Percentiles rank a stretch among this genome's conserved stretches.
Conservation (phyloP, 2,113 vertebrate genomes). For the Aphyosemion australe region DNA sequence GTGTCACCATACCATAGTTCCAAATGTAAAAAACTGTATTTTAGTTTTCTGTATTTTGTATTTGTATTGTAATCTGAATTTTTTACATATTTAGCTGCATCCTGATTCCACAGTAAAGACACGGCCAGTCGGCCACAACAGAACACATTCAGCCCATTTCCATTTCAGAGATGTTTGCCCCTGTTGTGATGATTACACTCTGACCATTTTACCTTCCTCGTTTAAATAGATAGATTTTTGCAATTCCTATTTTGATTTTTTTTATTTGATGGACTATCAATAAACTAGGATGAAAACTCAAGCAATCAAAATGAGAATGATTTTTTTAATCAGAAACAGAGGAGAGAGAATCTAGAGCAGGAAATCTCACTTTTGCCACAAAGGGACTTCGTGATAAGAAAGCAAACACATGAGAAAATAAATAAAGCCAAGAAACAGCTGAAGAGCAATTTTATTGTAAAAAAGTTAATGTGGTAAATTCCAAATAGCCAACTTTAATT, state of each 20-base stretch:
- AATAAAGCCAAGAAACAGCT: not conserved
- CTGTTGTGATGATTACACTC: slow-evolving; percentile 8
- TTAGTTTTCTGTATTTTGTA: no score
- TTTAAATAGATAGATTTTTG: slow-evolving; percentile 4
- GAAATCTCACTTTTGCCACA: not conserved
- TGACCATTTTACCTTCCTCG: slow-evolving; percentile 5
- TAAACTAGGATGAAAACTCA: not conserved
- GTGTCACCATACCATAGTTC: no score
- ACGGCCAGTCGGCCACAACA: slow-evolving; percentile 5
- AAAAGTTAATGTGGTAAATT: no score
- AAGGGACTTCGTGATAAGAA: not conserved
- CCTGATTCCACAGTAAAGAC: not conserved
- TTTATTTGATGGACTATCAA: slow-evolving; percentile 3
- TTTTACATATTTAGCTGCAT: not conserved
- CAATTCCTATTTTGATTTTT: slow-evolving; percentile 2
- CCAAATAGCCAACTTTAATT: no score
- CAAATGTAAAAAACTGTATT: not conserved
- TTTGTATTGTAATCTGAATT: no score
- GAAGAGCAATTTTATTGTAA: no score
- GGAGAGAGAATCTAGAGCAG: no score
- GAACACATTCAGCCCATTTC: not conserved
- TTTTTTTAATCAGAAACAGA: not conserved
- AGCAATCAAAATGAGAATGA: not conserved
- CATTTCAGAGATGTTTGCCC: slow-evolving; percentile 5
- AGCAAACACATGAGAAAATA: not conserved